Conservation (phyloP, 2,888 invertebrate genomes). For the Epinotia nisella region DNA sequence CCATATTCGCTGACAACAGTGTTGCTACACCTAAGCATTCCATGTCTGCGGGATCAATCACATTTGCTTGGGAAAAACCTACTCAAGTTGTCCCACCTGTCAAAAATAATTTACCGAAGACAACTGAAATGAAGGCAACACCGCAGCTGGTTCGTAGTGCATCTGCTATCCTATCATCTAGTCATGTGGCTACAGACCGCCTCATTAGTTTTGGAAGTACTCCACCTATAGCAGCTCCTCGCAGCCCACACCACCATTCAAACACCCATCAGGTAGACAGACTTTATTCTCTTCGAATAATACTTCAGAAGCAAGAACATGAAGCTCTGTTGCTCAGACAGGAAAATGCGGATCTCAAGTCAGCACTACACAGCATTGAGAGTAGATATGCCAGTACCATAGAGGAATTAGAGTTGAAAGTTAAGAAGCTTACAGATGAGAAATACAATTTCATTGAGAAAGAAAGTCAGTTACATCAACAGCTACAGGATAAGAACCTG, state of each 20-base stretch:
- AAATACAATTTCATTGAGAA: conserved; percentile 62
- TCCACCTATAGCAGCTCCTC: conserved; percentile 71
- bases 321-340: conserved; percentile 70
- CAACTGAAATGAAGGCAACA: conserved; percentile 56
- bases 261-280: conserved; percentile 65
- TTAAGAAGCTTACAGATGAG: conserved; percentile 71
- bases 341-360: conserved; percentile 73
- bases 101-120: conserved; percentile 63
- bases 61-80: conserved; percentile 67
- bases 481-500: conserved; percentile 69
- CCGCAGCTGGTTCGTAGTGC: conserved; percentile 74
- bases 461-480: conserved; percentile 68
- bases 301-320: conserved; percentile 76
- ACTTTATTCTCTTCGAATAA: conserved; percentile 67
- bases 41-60: conserved; percentile 62
- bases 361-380: conserved; percentile 67
- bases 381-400: conserved; percentile 62
- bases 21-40: conserved; percentile 64
- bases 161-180: conserved; percentile 75
- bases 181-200: conserved; percentile 72
- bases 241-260: conserved; percentile 64
- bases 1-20: conserved; percentile 64
- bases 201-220: conserved; percentile 74
- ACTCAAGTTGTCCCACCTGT: conserved; percentile 78
- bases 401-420: conserved; percentile 66